These are phyloP conservation scores for Betta splendens DNA, from an alignment of 2,797 vertebrate species.

Conservation along the genomic window DNA sequence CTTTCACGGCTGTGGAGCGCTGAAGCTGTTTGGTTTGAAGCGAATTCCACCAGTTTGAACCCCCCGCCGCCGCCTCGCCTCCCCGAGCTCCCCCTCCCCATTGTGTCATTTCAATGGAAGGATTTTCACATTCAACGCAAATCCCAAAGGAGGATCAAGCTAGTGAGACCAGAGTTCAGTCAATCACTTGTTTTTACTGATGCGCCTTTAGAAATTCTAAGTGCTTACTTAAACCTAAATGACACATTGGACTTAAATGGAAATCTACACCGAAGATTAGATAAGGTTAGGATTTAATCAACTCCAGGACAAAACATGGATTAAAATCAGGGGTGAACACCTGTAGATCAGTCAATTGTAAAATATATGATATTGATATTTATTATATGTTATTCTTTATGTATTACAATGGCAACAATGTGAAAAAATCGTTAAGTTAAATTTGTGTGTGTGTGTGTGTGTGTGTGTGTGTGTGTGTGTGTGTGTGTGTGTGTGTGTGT, in stretches of 20 bases:
- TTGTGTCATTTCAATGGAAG: conserved; percentile 81
- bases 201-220: conserved; percentile 50
- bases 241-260: conserved; percentile 12
- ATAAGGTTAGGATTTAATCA: too few species aligned
- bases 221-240: conserved; percentile 31
- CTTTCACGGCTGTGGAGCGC: conserved; percentile 61
- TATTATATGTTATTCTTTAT: too few species aligned
- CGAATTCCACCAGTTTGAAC: conserved; percentile 73
- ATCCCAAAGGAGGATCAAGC: conserved; percentile 77
- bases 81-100: conserved; percentile 71
- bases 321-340: too few species aligned
- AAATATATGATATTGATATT: too few species aligned
- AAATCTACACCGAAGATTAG: background rate
- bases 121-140: conserved; percentile 80
- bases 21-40: conserved; percentile 73
- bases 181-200: conserved; percentile 73
- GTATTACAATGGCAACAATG: too few species aligned
- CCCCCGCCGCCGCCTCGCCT: conserved; percentile 1
- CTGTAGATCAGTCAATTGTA: too few species aligned
- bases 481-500: conserved; percentile 2
- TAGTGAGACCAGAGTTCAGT: conserved; percentile 76
- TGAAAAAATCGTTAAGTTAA: too few species aligned
- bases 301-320: too few species aligned
- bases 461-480: conserved; percentile 13
- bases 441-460: background rate